Percentiles rank a stretch among this genome's conserved stretches.
phyloP scores from a whole-genome alignment of 2,113 vertebrate genomes.

The Lophius piscatorius region DNA sequence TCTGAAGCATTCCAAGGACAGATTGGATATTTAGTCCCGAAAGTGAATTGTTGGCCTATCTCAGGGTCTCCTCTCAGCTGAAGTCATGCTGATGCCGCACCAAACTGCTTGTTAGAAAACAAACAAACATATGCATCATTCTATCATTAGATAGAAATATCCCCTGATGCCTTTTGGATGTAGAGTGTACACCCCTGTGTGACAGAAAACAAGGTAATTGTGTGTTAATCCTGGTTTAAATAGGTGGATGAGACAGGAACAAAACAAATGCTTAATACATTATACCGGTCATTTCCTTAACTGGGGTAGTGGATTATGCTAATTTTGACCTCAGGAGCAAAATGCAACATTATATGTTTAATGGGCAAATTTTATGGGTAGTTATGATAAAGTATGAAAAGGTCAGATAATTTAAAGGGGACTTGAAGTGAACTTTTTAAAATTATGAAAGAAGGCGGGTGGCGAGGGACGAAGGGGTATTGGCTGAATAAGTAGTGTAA shows the following conservation, averaged over 20 bases:
- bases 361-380: slow-evolving; percentile 46
- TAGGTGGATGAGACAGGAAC: slow-evolving; percentile 1
- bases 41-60: no score
- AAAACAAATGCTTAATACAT: slow-evolving; percentile 3
- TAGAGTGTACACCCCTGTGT: no score
- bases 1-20: no score
- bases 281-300: slow-evolving; percentile 50
- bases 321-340: slow-evolving; percentile 34
- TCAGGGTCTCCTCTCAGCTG: no score
- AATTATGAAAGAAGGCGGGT: slow-evolving; percentile 22
- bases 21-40: no score
- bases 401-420: slow-evolving; percentile 27
- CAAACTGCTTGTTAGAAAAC: no score
- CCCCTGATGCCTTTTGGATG: slow-evolving; percentile 1
- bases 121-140: slow-evolving; percentile 11
- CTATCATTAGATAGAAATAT: not conserved
- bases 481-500: slow-evolving; percentile 57
- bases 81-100: no score
- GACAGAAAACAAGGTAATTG: no score
- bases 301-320: slow-evolving; percentile 35
- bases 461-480: slow-evolving; percentile 16
- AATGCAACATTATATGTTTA: slow-evolving; percentile 38
- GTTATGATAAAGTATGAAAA: slow-evolving; percentile 56
- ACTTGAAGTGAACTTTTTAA: slow-evolving; percentile 48
- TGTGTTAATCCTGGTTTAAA: not conserved